Conservation (phyloP, 2,113 vertebrate species). For the Etheostoma cragini region DNA sequence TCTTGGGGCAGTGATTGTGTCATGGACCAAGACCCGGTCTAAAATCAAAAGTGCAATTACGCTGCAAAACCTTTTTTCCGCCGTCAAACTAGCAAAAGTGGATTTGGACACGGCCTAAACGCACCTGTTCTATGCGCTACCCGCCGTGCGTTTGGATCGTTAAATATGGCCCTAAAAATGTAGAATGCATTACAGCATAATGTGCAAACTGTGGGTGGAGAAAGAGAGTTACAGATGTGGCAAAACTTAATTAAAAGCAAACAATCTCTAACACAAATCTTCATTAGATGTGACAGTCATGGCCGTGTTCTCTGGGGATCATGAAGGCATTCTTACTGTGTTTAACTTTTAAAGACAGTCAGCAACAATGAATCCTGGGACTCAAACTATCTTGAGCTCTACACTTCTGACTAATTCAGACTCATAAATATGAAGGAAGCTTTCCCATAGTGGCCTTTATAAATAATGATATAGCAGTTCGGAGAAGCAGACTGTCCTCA, state of each 20-base stretch:
- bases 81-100: no score
- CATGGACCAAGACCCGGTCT: no score
- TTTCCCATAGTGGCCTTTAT: slow-evolving; percentile 37
- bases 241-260: slow-evolving; percentile 15
- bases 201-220: background rate
- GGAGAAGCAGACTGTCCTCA: background rate
- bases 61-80: no score
- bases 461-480: slow-evolving; percentile 53
- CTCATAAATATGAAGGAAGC: slow-evolving; percentile 44
- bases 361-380: slow-evolving; percentile 23
- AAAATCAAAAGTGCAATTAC: no score
- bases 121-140: no score
- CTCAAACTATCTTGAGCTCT: slow-evolving; percentile 12
- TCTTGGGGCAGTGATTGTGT: no score
- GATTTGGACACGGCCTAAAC: no score
- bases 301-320: background rate
- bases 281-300: slow-evolving; percentile 10
- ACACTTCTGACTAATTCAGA: slow-evolving; percentile 57
- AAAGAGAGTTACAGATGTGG: background rate
- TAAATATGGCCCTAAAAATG: background rate
- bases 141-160: no score
- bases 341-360: slow-evolving; percentile 44
- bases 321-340: slow-evolving; percentile 32
- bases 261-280: background rate
- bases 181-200: background rate